Evolutionary conservation across 1,140 invertebrate species (phyloP), one percentile per base, ranked within the genome.

Genomic region (Bombyx mandarina): DNA sequence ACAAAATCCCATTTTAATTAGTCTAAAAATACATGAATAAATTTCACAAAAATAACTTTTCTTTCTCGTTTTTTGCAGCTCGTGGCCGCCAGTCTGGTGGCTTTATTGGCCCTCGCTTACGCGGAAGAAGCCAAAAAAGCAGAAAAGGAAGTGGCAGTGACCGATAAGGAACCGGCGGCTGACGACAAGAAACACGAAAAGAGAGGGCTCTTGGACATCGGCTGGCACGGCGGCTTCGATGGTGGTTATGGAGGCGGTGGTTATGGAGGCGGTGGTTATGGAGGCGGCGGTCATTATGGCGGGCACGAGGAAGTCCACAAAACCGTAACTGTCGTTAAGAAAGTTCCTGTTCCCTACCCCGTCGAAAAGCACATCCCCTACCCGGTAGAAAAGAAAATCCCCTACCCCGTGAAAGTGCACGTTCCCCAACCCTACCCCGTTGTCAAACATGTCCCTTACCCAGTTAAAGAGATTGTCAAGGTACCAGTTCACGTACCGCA

Each of bases 111-210:
- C 66, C 74, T 82, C 79, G 77, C 83, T 51, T 67, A 81, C 54
- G 89, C 85, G 54, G 89, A 88, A 73, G 86, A 88, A 62, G 83
- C 83, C 63, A 88, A 89, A 67, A 88, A 89, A 78, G 86, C 86
- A 85, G 80, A 88, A 77, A 86, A 80, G 72, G 89, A 88, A 81
- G 80, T 84, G 77, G 83, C 82, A 76, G 78, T 79, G 74, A 77
- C 74, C 68, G 82, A 81, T 59, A 80, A 79, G 65, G 65, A 66
- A 66, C 77, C 72, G 71, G 87, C 83, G 56, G 63, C 75, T 50
- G 80, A 83, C 18, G 90, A 90, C 61, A 93, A 93, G 86, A 94
- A 93, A 75, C 92, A 93, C 67, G 92, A 93, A 75, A 93, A 94
- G 75, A 89, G 93, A 65, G 93, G 93, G 57, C 88, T 93, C 46